A percentile compares a stretch with the other conserved stretches of the same genome.
phyloP scores from a whole-genome alignment of 2,113 vertebrate species.

The Sigmodon hispidus region DNA sequence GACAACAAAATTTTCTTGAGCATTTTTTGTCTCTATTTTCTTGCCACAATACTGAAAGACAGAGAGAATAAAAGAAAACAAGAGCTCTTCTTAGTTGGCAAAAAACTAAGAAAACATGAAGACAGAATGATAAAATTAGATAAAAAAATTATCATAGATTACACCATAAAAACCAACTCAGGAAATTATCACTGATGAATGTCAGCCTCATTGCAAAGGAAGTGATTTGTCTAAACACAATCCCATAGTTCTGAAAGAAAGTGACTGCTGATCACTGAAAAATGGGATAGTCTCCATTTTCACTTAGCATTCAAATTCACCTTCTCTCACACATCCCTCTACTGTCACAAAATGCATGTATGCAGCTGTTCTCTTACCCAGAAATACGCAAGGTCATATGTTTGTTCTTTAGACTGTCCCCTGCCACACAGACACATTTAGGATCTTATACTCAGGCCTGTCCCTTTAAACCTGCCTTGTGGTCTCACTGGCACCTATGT shows the following conservation, averaged over 20 bases:
- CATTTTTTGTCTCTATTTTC: background rate
- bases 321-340: background rate
- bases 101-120: constrained; percentile 10
- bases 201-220: background rate
- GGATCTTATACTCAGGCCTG: too few relatives aligned
- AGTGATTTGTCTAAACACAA: background rate
- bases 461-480: too few relatives aligned
- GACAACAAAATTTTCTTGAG: background rate
- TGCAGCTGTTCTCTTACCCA: background rate
- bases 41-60: background rate
- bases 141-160: background rate
- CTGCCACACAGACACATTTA: background rate
- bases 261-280: background rate
- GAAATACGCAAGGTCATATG: background rate
- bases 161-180: background rate
- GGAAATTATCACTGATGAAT: background rate
- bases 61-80: constrained; percentile 22
- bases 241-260: background rate
- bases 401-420: too few relatives aligned
- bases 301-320: background rate
- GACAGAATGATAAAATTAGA: constrained; percentile 4
- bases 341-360: background rate
- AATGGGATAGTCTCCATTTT: background rate
- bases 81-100: background rate
- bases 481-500: too few relatives aligned